Evolutionary conservation across 2,888 invertebrate species (phyloP).

Genomic region (Mythimna albipuncta): DNA sequence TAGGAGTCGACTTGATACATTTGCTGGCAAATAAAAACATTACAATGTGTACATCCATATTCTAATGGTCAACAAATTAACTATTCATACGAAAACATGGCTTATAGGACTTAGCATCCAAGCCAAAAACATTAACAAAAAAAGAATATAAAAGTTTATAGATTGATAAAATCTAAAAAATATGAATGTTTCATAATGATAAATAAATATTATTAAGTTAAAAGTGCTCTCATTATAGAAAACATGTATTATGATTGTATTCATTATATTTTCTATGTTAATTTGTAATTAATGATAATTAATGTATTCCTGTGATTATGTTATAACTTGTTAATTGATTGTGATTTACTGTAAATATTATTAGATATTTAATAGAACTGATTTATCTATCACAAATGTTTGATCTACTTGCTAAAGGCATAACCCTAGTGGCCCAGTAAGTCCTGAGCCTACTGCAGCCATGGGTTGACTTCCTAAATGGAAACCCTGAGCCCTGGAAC

Average conservation of each 20-base stretch:
- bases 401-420: background rate
- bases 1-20: too few species aligned
- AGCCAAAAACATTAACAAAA: too few species aligned
- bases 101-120: too few species aligned
- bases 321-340: slow-evolving; percentile 26
- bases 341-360: slow-evolving; percentile 24
- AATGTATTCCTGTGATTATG: slow-evolving; percentile 38
- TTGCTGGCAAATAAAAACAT: too few species aligned
- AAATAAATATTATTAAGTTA: background rate
- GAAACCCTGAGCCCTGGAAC: too few species aligned
- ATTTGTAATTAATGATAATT: slow-evolving; percentile 36
- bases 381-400: background rate
- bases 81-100: too few species aligned
- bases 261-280: slow-evolving; percentile 8
- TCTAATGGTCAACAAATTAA: too few species aligned
- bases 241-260: slow-evolving; percentile 24
- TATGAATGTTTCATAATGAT: background rate
- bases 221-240: slow-evolving; percentile 14
- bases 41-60: too few species aligned
- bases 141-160: background rate
- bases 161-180: background rate
- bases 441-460: too few species aligned
- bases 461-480: too few species aligned
- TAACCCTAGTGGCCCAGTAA: too few species aligned
- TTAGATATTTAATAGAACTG: slow-evolving; percentile 37